phyloP scores from a whole-genome alignment of 2,797 vertebrate species.

The Vespertilio murinus region DNA sequence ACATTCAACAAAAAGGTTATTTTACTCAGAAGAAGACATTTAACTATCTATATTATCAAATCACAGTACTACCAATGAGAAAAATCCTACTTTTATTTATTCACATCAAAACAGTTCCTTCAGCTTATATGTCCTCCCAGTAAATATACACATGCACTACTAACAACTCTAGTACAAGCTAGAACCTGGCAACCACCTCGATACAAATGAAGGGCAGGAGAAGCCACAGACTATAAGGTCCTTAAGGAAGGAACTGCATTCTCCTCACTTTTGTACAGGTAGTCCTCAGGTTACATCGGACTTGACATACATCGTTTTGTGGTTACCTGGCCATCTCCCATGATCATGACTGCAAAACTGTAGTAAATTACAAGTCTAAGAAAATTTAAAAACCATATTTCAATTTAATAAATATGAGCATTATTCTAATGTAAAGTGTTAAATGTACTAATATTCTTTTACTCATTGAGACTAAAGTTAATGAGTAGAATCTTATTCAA shows the following conservation, averaged over 20 bases:
- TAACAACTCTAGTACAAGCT: neutral
- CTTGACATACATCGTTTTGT: too few relatives aligned
- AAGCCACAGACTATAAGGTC: neutral
- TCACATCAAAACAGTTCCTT: neutral
- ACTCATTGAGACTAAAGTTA: conserved; percentile 30
- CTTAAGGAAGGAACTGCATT: neutral
- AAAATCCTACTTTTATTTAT: neutral
- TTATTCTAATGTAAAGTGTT: conserved; percentile 47
- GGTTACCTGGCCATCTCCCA: too few relatives aligned
- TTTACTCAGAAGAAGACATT: neutral
- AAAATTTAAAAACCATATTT: conserved; percentile 1
- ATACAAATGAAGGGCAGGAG: neutral
- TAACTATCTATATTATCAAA: neutral
- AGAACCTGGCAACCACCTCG: neutral
- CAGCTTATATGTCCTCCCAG: neutral
- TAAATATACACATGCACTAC: neutral
- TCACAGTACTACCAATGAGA: neutral
- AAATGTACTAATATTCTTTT: conserved; percentile 13
- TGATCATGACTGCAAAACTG: neutral
- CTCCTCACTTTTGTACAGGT: neutral
- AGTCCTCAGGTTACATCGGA: too few relatives aligned
- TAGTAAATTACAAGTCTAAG: conserved; percentile 32
- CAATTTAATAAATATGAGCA: conserved; percentile 60
- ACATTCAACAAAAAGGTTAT: neutral
- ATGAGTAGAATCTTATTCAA: neutral